Evolutionary conservation across 2,113 vertebrate genomes (phyloP).

Genomic region (Ammodramus savannarum): DNA sequence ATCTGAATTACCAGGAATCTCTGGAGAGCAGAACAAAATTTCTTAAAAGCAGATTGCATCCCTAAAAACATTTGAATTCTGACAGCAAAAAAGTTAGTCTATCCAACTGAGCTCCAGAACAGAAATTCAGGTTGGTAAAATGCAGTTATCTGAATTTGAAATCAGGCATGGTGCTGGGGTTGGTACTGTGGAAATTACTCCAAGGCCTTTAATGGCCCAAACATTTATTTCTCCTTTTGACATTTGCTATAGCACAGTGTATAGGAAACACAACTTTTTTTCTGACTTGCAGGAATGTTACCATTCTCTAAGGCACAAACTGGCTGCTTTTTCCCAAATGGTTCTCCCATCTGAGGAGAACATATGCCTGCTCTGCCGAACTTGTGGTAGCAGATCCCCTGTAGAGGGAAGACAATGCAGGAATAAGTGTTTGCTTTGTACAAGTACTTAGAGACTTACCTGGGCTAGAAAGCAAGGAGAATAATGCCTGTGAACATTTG

Average conservation of each 20-base stretch:
- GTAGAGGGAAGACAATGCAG: not conserved
- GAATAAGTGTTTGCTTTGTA: not conserved
- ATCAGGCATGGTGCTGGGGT: not conserved
- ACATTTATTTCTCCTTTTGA: not conserved
- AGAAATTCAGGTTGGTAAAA: not conserved
- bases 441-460: not conserved
- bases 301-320: not conserved
- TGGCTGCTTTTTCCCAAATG: not conserved
- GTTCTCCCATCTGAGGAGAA: not conserved
- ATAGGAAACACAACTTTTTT: not conserved
- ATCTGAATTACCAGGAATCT: not conserved
- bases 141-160: constrained; percentile 19
- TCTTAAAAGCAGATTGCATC: not conserved
- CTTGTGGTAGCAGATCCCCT: not conserved
- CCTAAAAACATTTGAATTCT: not conserved
- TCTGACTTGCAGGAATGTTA: not conserved
- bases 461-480: not conserved
- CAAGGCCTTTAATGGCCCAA: not conserved
- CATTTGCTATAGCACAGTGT: not conserved
- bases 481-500: not conserved
- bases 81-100: not conserved
- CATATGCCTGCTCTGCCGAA: not conserved
- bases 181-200: not conserved
- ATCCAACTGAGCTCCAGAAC: not conserved
- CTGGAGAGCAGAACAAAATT: not conserved